Evolutionary conservation across 1,140 invertebrate species (phyloP).

Genomic region (Zophobas morio): DNA sequence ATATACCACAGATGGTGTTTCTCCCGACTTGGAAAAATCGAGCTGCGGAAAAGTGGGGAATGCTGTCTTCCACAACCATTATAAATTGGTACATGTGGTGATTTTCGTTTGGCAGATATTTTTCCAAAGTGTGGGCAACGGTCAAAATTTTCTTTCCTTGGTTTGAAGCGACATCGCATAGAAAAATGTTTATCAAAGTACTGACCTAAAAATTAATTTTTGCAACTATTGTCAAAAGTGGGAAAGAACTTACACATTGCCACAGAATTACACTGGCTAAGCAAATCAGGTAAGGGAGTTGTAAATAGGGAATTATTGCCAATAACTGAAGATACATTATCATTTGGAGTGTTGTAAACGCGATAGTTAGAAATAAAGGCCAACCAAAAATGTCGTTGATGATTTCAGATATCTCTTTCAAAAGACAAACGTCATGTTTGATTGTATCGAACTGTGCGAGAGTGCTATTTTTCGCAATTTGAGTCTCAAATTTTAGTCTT

Average conservation of each 20-base stretch:
- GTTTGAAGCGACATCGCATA: not conserved
- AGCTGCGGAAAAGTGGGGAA: not conserved
- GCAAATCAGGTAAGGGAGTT: not conserved
- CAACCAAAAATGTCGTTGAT: constrained; percentile 18
- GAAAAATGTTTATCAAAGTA: constrained; percentile 8
- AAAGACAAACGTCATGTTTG: not conserved
- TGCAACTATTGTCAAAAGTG: not conserved
- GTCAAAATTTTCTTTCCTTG: not conserved
- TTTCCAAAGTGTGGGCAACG: not conserved
- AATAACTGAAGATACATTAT: constrained; percentile 1
- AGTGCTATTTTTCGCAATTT: not conserved
- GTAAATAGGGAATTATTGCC: not conserved
- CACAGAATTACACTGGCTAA: not conserved
- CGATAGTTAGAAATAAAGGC: not conserved
- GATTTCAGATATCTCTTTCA: not conserved
- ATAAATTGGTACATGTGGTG: not conserved
- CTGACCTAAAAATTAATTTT: not conserved
- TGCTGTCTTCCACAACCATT: not conserved
- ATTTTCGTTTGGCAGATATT: not conserved
- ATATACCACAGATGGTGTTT: not conserved
- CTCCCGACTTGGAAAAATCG: not conserved
- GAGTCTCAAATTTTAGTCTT: too few relatives aligned
- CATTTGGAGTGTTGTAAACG: constrained; percentile 1
- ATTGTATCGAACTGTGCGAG: not conserved
- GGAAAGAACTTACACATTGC: constrained; percentile 17